phyloP scores from a whole-genome alignment of 2,888 invertebrate genomes.

The Aelia acuminata region DNA sequence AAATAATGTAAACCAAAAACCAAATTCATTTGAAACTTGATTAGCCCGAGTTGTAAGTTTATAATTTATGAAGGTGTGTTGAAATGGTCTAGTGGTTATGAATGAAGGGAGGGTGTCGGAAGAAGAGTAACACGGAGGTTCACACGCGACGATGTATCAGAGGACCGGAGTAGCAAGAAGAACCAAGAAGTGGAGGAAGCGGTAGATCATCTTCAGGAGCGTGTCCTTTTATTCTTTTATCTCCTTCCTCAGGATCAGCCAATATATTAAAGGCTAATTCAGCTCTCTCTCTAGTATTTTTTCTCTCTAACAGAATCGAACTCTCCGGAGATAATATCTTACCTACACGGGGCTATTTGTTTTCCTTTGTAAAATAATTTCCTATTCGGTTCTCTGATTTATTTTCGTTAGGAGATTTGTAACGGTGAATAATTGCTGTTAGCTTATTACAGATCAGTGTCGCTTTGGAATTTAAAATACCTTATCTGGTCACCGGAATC shows the following conservation, averaged over 20 bases:
- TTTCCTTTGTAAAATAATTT: slow-evolving; percentile 28
- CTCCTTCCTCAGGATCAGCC: background rate
- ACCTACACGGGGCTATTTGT: background rate
- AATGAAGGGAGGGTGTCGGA: slow-evolving; percentile 40
- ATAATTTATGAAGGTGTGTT: background rate
- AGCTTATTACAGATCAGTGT: slow-evolving; percentile 30
- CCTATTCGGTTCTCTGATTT: background rate
- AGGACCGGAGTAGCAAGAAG: background rate
- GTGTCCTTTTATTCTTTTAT: background rate
- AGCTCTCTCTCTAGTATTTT: slow-evolving; percentile 9
- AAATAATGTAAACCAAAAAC: background rate
- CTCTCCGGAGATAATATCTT: slow-evolving; percentile 11
- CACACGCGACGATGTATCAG: slow-evolving; percentile 45
- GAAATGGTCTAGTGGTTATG: background rate
- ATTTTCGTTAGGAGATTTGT: slow-evolving; percentile 27
- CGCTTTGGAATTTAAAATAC: background rate
- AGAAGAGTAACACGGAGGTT: slow-evolving; percentile 24
- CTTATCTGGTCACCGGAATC: background rate
- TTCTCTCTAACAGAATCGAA: background rate
- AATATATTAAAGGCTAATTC: slow-evolving; percentile 28
- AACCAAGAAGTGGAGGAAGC: slow-evolving; percentile 54
- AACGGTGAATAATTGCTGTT: background rate
- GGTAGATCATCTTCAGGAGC: slow-evolving; percentile 20
- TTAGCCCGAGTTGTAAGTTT: background rate
- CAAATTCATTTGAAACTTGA: background rate